Conservation (phyloP, 2,888 invertebrate genomes). For the Yponomeuta evonymella region DNA sequence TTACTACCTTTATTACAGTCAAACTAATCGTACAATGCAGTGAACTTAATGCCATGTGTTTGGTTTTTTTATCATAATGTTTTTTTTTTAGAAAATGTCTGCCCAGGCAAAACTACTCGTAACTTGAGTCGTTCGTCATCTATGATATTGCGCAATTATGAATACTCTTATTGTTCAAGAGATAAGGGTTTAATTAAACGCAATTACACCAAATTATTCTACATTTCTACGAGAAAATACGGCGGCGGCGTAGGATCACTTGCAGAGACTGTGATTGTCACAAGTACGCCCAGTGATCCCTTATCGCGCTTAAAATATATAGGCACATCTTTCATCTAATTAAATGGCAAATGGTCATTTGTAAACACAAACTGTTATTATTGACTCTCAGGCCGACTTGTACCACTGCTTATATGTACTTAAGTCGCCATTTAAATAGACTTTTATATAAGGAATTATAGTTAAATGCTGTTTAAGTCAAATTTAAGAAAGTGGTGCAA, state of each 20-base stretch:
- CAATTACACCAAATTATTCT: background rate
- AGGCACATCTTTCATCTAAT: background rate
- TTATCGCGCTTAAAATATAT: constrained; percentile 31
- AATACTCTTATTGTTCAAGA: background rate
- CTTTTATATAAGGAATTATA: too few species aligned
- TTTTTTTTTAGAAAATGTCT: background rate
- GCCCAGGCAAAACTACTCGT: background rate
- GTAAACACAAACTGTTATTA: constrained; percentile 6
- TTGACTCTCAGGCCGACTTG: background rate
- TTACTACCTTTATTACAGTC: too few species aligned
- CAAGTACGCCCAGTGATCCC: constrained; percentile 44
- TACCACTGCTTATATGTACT: too few species aligned
- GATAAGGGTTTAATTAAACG: background rate
- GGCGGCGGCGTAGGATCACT: constrained; percentile 24
- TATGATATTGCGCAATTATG: background rate
- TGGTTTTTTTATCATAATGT: too few species aligned
- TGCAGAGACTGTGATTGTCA: constrained; percentile 51
- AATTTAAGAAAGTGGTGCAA: too few species aligned
- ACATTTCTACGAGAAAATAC: background rate
- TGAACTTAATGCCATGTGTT: too few species aligned
- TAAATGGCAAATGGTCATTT: background rate
- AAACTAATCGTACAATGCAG: too few species aligned
- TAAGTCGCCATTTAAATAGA: too few species aligned
- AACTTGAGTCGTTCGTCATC: background rate
- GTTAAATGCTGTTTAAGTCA: too few species aligned